Percentiles rank a stretch among this genome's conserved stretches.
These are phyloP conservation scores for Muntiacus muntjak DNA, from an alignment of 2,113 vertebrate genomes.

Conservation along the genomic window DNA sequence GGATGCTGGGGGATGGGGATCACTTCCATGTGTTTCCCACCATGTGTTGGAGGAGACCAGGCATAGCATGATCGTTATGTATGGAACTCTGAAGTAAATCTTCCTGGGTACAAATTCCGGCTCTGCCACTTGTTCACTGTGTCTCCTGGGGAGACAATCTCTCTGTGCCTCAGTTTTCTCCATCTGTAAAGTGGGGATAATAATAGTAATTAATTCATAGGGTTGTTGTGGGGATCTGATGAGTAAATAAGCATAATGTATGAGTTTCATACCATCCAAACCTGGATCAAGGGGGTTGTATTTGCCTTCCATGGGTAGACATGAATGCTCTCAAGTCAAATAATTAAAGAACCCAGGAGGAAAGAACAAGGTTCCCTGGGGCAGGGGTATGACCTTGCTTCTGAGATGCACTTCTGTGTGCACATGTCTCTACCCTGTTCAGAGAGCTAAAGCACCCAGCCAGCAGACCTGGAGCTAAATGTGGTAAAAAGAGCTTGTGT, in stretches of 20 bases:
- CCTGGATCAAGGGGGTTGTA: background rate
- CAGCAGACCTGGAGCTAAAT: conserved; percentile 18
- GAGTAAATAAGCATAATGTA: background rate
- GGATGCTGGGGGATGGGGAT: background rate
- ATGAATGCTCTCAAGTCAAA: background rate
- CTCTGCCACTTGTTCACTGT: background rate
- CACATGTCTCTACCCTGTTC: background rate
- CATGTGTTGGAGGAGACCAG: background rate
- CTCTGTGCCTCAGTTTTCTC: background rate
- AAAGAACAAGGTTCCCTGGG: background rate
- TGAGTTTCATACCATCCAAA: background rate
- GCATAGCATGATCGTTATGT: background rate
- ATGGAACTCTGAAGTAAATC: background rate
- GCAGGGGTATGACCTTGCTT: background rate
- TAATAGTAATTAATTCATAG: background rate
- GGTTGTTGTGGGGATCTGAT: background rate
- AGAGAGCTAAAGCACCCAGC: conserved; percentile 7
- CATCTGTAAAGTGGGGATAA: background rate
- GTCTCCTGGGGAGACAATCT: background rate
- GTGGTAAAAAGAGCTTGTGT: conserved; percentile 57
- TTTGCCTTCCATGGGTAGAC: background rate
- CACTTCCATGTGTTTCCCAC: background rate
- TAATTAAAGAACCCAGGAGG: background rate
- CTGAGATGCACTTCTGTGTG: background rate
- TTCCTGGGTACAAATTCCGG: background rate